These are phyloP conservation scores for Hyles lineata DNA, from an alignment of 2,888 invertebrate genomes.

Conservation along the genomic window DNA sequence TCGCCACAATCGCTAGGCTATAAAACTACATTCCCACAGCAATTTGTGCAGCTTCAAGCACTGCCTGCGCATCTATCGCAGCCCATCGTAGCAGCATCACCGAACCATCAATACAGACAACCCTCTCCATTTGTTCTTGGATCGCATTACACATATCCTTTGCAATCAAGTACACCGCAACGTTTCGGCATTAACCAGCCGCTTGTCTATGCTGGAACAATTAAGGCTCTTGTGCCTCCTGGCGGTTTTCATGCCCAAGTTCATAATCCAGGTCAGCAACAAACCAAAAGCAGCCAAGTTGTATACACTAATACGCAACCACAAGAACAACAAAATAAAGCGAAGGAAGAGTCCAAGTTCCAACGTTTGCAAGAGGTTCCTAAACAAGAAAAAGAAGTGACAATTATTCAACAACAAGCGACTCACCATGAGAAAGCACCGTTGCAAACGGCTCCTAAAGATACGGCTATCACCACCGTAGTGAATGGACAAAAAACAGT, in stretches of 20 bases:
- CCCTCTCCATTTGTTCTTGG: conserved; percentile 59
- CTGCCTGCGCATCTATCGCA: conserved; percentile 74
- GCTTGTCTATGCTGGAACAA: conserved; percentile 57
- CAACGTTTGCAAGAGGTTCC: conserved; percentile 43
- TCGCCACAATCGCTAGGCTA: conserved; percentile 65
- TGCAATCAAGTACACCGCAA: conserved; percentile 54
- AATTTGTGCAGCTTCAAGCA: conserved; percentile 72
- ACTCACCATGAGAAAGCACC: conserved; percentile 49
- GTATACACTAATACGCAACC: conserved; percentile 55
- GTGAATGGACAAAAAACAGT: conserved; percentile 70
- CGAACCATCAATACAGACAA: conserved; percentile 61
- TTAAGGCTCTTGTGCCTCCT: conserved; percentile 55
- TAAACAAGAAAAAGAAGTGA: conserved; percentile 31
- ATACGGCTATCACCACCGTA: conserved; percentile 60
- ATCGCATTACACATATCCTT: conserved; percentile 60
- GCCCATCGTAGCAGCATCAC: conserved; percentile 65
- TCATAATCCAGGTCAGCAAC: conserved; percentile 54
- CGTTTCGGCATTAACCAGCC: conserved; percentile 53
- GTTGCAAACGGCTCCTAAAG: conserved; percentile 57
- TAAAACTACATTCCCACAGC: conserved; percentile 68
- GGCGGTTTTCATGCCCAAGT: conserved; percentile 43
- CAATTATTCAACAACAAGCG: conserved; percentile 38
- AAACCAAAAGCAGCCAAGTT: conserved; percentile 60
- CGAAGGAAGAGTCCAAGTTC: conserved; percentile 52
- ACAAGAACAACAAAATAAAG: conserved; percentile 49